Conservation (phyloP, 1,140 invertebrate species). For the Lordiphosa clarofinis region DNA sequence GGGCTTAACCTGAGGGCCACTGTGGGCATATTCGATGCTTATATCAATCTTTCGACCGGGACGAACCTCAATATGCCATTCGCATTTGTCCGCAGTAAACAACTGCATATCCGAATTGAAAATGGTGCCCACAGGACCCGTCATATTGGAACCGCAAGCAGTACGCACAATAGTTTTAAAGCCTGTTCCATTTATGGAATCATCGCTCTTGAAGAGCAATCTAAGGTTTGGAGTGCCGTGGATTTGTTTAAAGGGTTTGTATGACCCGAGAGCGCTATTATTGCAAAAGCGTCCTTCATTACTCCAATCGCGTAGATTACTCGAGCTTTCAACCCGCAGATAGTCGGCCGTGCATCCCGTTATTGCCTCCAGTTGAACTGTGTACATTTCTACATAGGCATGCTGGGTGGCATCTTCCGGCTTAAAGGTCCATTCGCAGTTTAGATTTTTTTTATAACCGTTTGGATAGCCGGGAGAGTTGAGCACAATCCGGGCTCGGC, state of each 20-base stretch:
- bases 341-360: slow-evolving; percentile 82
- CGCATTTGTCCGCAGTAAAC: slow-evolving; percentile 79
- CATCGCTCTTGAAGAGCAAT: slow-evolving; percentile 79
- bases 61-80: slow-evolving; percentile 87
- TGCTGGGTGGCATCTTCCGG: slow-evolving; percentile 81
- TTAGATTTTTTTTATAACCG: slow-evolving; percentile 84
- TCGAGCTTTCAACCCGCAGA: slow-evolving; percentile 69
- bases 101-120: slow-evolving; percentile 6
- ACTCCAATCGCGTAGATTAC: slow-evolving; percentile 50
- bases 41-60: slow-evolving; percentile 86
- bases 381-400: slow-evolving; percentile 81
- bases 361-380: slow-evolving; percentile 82
- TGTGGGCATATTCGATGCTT: slow-evolving; percentile 21
- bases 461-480: slow-evolving; percentile 89
- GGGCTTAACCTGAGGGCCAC: not conserved
- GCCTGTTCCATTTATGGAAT: slow-evolving; percentile 81
- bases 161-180: slow-evolving; percentile 81
- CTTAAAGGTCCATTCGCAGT: slow-evolving; percentile 89
- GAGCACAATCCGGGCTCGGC: slow-evolving; percentile 71
- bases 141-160: slow-evolving; percentile 83
- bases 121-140: slow-evolving; percentile 77
- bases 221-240: slow-evolving; percentile 76
- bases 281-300: slow-evolving; percentile 77
- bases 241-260: slow-evolving; percentile 3
- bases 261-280: not conserved